Conservation (phyloP, 2,113 vertebrate species). For the Gavialis gangeticus region DNA sequence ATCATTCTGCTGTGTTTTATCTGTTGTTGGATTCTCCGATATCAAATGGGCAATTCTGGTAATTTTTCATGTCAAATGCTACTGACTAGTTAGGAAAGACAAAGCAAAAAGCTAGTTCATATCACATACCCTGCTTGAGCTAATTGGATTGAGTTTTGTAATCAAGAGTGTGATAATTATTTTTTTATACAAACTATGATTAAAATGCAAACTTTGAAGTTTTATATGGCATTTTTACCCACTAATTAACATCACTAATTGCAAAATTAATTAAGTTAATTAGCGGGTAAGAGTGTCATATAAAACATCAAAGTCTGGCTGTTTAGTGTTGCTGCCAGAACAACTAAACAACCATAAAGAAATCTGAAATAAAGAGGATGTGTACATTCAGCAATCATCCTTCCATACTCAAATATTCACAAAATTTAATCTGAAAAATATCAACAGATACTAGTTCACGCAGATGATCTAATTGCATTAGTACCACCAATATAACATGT, state of each 20-base stretch:
- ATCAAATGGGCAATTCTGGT: neutral
- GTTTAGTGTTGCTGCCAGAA: constrained; percentile 62
- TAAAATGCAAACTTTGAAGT: constrained; percentile 82
- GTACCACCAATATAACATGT: neutral
- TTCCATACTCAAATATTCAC: constrained; percentile 3
- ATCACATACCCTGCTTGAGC: constrained; percentile 33
- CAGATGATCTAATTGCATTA: neutral
- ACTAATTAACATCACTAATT: constrained; percentile 79
- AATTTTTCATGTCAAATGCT: neutral
- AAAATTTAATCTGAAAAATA: neutral
- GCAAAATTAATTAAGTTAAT: constrained; percentile 79
- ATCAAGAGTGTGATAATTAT: constrained; percentile 70
- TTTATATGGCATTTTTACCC: constrained; percentile 76
- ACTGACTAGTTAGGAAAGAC: constrained; percentile 14
- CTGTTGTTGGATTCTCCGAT: neutral
- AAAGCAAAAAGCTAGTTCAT: constrained; percentile 25
- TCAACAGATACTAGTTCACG: neutral
- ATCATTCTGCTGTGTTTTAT: neutral
- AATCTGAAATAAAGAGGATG: constrained; percentile 18
- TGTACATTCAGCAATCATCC: constrained; percentile 39
- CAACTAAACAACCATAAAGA: constrained; percentile 36
- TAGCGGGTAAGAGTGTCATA: constrained; percentile 71
- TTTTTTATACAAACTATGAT: constrained; percentile 75
- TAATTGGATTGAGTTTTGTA: constrained; percentile 66
- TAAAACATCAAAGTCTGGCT: constrained; percentile 78